Evolutionary conservation across 1,140 invertebrate genomes (phyloP).

Genomic region (Panulirus ornatus): DNA sequence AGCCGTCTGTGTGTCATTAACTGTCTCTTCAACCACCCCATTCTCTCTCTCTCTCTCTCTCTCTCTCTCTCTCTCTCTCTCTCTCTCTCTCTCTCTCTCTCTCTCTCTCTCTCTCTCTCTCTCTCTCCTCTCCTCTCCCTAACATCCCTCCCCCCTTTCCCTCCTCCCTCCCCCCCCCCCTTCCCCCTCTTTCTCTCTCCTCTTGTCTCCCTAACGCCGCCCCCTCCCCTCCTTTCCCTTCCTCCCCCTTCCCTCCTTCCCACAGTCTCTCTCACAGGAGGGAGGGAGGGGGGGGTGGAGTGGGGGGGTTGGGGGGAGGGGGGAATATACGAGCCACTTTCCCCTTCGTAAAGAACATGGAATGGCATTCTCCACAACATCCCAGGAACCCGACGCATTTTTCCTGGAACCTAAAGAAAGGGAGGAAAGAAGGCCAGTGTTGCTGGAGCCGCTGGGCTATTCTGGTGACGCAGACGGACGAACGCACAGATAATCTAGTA

Average conservation of each 20-base stretch:
- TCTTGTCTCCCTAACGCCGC: neutral
- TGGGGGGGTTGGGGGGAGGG: no score
- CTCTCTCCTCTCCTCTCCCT: conserved; percentile 6
- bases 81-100: no score
- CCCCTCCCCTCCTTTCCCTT: neutral
- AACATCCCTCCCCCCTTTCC: neutral
- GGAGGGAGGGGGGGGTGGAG: no score
- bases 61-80: no score
- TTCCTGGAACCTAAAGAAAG: neutral
- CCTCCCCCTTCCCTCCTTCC: neutral
- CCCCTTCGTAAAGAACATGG: neutral
- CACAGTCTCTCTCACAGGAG: neutral
- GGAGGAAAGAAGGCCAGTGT: neutral
- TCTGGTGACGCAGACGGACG: no score
- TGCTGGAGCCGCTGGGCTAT: neutral
- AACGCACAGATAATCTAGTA: no score
- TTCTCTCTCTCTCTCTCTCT: conserved; percentile 7
- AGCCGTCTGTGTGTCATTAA: neutral
- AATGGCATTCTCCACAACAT: neutral
- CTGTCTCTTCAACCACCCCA: conserved; percentile 1
- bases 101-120: no score
- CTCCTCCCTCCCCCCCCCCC: no score
- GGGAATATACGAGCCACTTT: no score
- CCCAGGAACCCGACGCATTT: neutral
- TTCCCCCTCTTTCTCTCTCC: conserved; percentile 6